Evolutionary conservation across 1,140 invertebrate species (phyloP).

Genomic region (Meloidogyne hapla): DNA sequence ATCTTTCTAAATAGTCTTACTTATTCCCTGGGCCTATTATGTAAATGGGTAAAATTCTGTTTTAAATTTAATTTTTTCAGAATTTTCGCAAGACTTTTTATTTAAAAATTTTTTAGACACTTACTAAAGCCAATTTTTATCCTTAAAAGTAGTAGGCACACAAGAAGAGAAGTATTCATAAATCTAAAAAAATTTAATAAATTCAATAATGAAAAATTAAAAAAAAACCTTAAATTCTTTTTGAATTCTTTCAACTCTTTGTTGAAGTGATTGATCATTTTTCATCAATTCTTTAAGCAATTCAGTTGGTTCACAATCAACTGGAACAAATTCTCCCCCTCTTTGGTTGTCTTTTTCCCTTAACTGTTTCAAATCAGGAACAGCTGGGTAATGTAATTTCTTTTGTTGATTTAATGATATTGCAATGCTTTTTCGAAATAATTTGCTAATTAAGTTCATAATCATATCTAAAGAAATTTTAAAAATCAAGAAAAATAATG

Average conservation of each 20-base stretch:
- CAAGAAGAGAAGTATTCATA: constrained; percentile 11
- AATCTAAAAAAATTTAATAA: not conserved
- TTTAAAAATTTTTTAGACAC: too few relatives aligned
- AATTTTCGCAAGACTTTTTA: too few relatives aligned
- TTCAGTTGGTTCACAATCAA: not conserved
- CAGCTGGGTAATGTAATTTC: not conserved
- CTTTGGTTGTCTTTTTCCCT: too few relatives aligned
- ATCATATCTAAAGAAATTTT: not conserved
- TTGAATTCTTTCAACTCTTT: constrained; percentile 11
- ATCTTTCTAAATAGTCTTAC: too few relatives aligned
- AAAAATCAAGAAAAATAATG: not conserved
- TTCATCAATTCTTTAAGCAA: not conserved
- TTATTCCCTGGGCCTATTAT: too few relatives aligned
- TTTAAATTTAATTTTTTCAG: too few relatives aligned
- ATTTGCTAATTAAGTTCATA: not conserved
- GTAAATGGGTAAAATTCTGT: too few relatives aligned
- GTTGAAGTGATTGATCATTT: not conserved
- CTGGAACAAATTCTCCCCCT: not conserved
- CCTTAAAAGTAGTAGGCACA: not conserved
- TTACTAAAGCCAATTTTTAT: constrained; percentile 2
- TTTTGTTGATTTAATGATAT: not conserved
- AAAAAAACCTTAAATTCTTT: constrained; percentile 6
- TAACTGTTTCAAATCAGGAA: not conserved
- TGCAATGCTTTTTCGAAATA: not conserved
- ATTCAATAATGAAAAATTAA: not conserved